phyloP scores from a whole-genome alignment of 2,113 vertebrate genomes.

The Connochaetes taurinus region DNA sequence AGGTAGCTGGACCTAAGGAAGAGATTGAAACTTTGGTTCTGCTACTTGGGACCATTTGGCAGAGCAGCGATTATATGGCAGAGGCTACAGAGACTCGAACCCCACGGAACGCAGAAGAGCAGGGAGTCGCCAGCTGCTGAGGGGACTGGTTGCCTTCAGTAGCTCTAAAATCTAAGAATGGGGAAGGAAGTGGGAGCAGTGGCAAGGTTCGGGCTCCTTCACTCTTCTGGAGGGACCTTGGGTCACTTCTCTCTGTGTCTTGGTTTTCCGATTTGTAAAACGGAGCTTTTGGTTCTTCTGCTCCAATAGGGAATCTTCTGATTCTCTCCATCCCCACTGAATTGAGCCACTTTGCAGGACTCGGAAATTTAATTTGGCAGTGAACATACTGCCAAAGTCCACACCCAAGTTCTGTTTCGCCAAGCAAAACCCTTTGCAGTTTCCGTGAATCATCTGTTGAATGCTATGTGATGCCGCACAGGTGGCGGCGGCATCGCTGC shows the following conservation, averaged over 20 bases:
- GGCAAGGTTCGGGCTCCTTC: background rate
- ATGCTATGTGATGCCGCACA: slow-evolving; percentile 31
- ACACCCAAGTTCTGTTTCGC: background rate
- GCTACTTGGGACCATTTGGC: background rate
- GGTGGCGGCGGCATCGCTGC: slow-evolving; percentile 31
- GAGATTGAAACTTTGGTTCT: background rate
- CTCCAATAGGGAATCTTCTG: background rate
- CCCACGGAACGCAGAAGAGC: background rate
- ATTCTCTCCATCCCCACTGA: background rate
- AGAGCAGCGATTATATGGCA: background rate
- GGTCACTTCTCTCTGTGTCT: background rate
- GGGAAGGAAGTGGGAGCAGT: background rate
- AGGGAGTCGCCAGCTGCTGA: fast-evolving
- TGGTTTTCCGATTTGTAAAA: background rate
- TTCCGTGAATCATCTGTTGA: slow-evolving; percentile 66
- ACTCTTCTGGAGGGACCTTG: background rate
- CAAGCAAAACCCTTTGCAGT: background rate
- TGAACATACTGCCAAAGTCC: background rate
- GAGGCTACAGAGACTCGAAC: background rate
- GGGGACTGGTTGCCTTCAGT: background rate
- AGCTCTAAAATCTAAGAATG: background rate
- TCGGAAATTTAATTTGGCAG: slow-evolving; percentile 10
- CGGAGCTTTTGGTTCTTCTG: background rate
- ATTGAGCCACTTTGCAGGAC: background rate
- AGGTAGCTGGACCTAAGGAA: background rate